Evolutionary conservation across 1,140 invertebrate species (phyloP).

Genomic region (Drosophila navojoa): DNA sequence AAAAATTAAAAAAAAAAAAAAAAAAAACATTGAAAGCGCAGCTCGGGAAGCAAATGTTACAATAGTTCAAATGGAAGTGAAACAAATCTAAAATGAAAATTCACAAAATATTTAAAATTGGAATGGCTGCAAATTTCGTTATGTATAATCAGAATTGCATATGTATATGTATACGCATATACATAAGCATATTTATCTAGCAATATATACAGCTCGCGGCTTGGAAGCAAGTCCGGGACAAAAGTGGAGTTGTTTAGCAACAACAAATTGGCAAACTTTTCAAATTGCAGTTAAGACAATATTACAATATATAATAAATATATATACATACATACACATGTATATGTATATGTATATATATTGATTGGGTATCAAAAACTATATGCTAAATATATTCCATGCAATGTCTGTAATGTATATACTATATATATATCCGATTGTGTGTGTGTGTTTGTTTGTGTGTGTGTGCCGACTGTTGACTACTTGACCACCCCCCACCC

Average conservation of each 20-base stretch:
- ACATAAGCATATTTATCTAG: conserved; percentile 2
- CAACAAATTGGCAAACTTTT: conserved; percentile 8
- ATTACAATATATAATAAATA: too few species aligned
- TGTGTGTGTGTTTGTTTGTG: not conserved
- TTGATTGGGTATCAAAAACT: not conserved
- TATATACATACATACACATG: too few species aligned
- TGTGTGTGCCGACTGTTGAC: conserved; percentile 10
- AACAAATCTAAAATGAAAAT: not conserved
- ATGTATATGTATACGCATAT: conserved; percentile 18
- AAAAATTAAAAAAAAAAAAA: not conserved
- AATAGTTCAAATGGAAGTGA: not conserved
- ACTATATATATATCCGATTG: not conserved
- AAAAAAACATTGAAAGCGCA: conserved; percentile 11
- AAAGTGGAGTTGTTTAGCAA: conserved; percentile 5
- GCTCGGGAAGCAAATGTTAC: conserved; percentile 5
- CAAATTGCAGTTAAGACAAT: too few species aligned
- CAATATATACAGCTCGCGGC: conserved; percentile 5
- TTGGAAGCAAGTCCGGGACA: conserved; percentile 10
- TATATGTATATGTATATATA: too few species aligned
- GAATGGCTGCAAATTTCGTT: conserved; percentile 25
- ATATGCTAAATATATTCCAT: not conserved
- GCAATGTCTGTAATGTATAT: too few species aligned
- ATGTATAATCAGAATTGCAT: conserved; percentile 7
- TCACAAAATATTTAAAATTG: not conserved
- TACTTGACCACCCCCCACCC: not conserved